These are phyloP conservation scores for Eristalis pertinax DNA, from an alignment of 2,888 invertebrate species.

Conservation along the genomic window DNA sequence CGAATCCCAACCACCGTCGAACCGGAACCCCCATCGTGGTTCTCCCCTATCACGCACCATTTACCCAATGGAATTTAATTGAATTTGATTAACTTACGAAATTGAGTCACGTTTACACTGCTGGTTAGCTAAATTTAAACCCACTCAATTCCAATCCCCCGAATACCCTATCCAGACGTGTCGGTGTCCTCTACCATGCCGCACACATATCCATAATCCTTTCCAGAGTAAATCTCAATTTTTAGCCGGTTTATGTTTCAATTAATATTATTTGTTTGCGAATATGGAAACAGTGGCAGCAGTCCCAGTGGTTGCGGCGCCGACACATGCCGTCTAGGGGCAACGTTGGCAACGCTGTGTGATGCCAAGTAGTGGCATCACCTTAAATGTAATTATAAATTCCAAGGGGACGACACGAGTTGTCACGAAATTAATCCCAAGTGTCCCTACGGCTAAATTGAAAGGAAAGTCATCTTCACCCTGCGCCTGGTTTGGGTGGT, in stretches of 20 bases:
- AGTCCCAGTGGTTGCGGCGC: constrained; percentile 16
- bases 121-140: constrained; percentile 62
- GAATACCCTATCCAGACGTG: constrained; percentile 41
- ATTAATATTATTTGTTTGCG: constrained; percentile 71
- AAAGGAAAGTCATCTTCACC: constrained; percentile 70
- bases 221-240: constrained; percentile 30
- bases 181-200: constrained; percentile 7
- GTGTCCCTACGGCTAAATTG: constrained; percentile 71
- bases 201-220: not conserved
- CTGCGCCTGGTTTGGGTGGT: constrained; percentile 22
- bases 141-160: constrained; percentile 60
- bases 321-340: constrained; percentile 29
- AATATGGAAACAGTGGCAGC: constrained; percentile 48
- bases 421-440: constrained; percentile 72
- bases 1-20: not conserved
- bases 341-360: constrained; percentile 25
- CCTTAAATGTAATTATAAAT: constrained; percentile 72
- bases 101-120: constrained; percentile 68
- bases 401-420: constrained; percentile 71
- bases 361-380: constrained; percentile 68
- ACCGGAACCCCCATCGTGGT: not conserved
- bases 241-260: constrained; percentile 66
- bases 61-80: constrained; percentile 65
- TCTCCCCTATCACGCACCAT: constrained; percentile 56
- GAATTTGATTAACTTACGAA: constrained; percentile 72